phyloP scores from a whole-genome alignment of 2,797 vertebrate genomes.

The Oreonectes daqikongensis region DNA sequence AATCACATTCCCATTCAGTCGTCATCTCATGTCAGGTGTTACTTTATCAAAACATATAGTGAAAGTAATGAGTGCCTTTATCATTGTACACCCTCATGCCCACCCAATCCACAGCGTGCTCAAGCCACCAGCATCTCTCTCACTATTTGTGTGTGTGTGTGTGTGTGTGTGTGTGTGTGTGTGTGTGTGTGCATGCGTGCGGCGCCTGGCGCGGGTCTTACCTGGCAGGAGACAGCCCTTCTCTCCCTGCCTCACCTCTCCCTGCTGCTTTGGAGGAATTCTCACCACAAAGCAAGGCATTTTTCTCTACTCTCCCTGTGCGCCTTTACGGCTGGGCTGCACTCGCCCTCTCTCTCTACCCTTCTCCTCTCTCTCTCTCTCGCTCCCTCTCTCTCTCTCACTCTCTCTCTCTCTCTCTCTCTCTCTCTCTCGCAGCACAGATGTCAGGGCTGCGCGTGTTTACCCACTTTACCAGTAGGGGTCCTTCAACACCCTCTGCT shows the following conservation, averaged over 20 bases:
- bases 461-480: slow-evolving; percentile 86
- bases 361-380: slow-evolving; percentile 60
- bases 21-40: slow-evolving; percentile 33
- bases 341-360: slow-evolving; percentile 67
- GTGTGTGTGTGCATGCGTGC: slow-evolving; percentile 35
- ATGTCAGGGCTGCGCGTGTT: slow-evolving; percentile 79
- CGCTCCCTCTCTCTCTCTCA: slow-evolving; percentile 57
- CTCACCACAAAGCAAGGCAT: slow-evolving; percentile 86
- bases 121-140: slow-evolving; percentile 27
- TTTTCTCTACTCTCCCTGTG: slow-evolving; percentile 74
- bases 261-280: slow-evolving; percentile 81
- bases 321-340: slow-evolving; percentile 74
- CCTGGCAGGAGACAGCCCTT: slow-evolving; percentile 80
- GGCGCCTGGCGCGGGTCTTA: slow-evolving; percentile 67
- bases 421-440: slow-evolving; percentile 70
- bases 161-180: neutral
- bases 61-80: slow-evolving; percentile 63
- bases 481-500: slow-evolving; percentile 83
- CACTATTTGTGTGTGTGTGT: neutral
- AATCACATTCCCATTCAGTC: slow-evolving; percentile 35
- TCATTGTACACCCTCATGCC: slow-evolving; percentile 57
- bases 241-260: slow-evolving; percentile 79
- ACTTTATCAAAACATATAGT: slow-evolving; percentile 38
- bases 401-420: slow-evolving; percentile 60
- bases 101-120: slow-evolving; percentile 57